These are phyloP conservation scores for Acanthisitta chloris DNA, from an alignment of 2,113 vertebrate genomes.

Conservation along the genomic window DNA sequence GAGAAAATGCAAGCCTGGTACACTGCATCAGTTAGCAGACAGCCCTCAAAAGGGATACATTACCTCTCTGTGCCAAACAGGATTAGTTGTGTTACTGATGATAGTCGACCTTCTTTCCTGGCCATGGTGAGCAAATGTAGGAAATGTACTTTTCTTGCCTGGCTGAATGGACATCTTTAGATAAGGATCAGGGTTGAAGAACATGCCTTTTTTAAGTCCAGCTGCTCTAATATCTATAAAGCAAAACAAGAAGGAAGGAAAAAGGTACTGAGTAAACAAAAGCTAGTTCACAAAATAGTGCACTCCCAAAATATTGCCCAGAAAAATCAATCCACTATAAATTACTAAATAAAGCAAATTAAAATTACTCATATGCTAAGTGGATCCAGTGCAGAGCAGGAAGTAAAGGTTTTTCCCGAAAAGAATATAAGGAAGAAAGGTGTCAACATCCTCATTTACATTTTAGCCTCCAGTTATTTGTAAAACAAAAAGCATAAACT, in stretches of 20 bases:
- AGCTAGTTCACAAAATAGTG: not conserved
- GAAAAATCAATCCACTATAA: not conserved
- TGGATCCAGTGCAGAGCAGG: not conserved
- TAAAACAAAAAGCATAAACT: not conserved
- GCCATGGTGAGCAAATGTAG: conserved; percentile 94
- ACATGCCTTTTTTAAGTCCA: conserved; percentile 98
- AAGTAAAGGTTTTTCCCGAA: not conserved
- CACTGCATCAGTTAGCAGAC: not conserved
- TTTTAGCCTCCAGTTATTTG: not conserved
- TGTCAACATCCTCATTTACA: not conserved
- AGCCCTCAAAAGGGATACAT: not conserved
- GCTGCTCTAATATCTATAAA: conserved; percentile 88
- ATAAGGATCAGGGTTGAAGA: conserved; percentile 98
- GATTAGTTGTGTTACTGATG: conserved; percentile 97
- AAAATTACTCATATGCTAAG: not conserved
- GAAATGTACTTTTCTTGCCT: conserved; percentile 94
- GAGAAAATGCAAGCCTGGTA: not conserved
- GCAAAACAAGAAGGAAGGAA: not conserved
- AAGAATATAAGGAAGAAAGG: not conserved
- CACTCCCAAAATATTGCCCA: conserved; percentile 22
- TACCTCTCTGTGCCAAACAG: conserved; percentile 97
- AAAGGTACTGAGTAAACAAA: conserved; percentile 10
- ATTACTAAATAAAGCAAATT: not conserved
- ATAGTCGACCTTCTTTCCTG: conserved; percentile 94
- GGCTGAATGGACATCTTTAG: conserved; percentile 99